Evolutionary conservation across 2,888 invertebrate species (phyloP).

Genomic region (Platycheirus rosarum): DNA sequence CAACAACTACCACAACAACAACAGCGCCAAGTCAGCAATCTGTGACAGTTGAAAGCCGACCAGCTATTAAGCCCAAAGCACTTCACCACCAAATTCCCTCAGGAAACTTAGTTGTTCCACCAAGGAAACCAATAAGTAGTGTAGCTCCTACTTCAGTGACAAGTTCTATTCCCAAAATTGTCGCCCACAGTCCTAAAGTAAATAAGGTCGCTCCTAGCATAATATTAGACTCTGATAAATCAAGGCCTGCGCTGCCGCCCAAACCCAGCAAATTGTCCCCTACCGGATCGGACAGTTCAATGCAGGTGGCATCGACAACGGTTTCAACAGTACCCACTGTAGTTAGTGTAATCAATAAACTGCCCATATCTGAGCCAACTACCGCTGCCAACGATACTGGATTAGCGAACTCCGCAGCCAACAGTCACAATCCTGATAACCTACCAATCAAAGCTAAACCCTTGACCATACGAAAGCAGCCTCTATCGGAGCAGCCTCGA

Average conservation of each 20-base stretch:
- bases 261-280: conserved; percentile 87
- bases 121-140: conserved; percentile 93
- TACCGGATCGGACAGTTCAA: conserved; percentile 78
- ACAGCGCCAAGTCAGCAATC: conserved; percentile 76
- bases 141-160: conserved; percentile 90
- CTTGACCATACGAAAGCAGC: conserved; percentile 91
- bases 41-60: conserved; percentile 79
- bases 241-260: conserved; percentile 91
- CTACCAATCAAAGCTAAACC: conserved; percentile 91
- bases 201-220: conserved; percentile 83
- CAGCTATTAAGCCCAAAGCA: conserved; percentile 82
- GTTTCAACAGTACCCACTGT: conserved; percentile 75
- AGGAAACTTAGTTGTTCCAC: conserved; percentile 81
- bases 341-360: conserved; percentile 76
- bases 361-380: conserved; percentile 72
- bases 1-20: conserved; percentile 76
- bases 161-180: conserved; percentile 82
- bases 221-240: conserved; percentile 74
- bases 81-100: conserved; percentile 77
- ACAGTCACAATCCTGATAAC: conserved; percentile 82
- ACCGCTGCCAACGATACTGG: conserved; percentile 40
- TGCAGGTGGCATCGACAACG: conserved; percentile 65
- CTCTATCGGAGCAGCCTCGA: conserved; percentile 91
- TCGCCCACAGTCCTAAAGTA: conserved; percentile 82
- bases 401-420: conserved; percentile 50